Base-by-base conservation (phyloP, 2,797 vertebrate genomes). In the Pipistrellus kuhlii region DNA sequence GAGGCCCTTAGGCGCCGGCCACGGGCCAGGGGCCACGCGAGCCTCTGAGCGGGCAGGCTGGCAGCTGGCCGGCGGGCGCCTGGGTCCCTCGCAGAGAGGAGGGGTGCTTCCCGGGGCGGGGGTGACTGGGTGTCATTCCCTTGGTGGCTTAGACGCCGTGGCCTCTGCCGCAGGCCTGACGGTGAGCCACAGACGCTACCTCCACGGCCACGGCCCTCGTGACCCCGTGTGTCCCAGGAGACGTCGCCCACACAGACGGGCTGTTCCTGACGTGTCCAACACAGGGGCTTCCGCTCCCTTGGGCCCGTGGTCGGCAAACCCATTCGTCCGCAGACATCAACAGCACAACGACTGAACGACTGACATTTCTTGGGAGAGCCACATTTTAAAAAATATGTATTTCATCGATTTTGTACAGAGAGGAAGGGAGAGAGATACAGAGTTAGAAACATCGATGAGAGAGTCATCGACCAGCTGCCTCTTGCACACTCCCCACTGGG, bases 241-340 rank as follows among this genome's bases (percentile, higher is more conserved):
- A 97, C 77, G 91, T 71, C 51, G 51, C 35, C n/a, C 93, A 57
- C 72, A 94, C 95, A 89, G 71, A 97, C 96, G 95, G 94, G 97
- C 92, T 97, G 95, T 96, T 97, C 98, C 96, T 95, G 25, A 97
- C 97, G 97, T 93, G 85, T 82, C 96, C 95, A 97, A 98, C 98
- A 97, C 85, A 97, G 8, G 94, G 97, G 96, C 69, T 97, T 98
- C 98, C 96, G 95, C 97, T 97, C 59, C 21, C 72, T 96, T 97
- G 10, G 44, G 10, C 44, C 44, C 44, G 44, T 9, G 44, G 44
- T 2, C 44, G 10, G 44, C 44, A 9, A 44, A 44, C 44, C 10
- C 44, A 44, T 44, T 10, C 44, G 44, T 8, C 44, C 44, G 10
- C 44, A 44, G 44, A 44, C 3, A 44, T 10, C 44, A 44, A 44